Conservation (phyloP, 64 coral and sea anemone genomes). For the Montipora efflorescens region DNA sequence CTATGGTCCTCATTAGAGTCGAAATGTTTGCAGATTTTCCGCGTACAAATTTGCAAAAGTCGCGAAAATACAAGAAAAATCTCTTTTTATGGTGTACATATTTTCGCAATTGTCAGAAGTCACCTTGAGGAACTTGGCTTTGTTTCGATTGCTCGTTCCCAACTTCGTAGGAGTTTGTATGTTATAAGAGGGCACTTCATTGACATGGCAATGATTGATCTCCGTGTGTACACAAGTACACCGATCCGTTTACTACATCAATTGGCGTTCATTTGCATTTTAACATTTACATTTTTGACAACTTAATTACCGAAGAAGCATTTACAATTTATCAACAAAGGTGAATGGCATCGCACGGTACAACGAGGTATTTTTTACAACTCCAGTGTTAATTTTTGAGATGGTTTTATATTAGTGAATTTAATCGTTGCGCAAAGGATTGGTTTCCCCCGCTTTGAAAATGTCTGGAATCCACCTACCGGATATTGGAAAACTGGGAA, state of each 20-base stretch:
- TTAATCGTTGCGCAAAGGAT: too few species aligned
- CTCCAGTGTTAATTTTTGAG: not conserved
- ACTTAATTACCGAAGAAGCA: not conserved
- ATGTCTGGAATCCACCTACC: constrained; percentile 89
- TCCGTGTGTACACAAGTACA: not conserved
- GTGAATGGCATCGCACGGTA: not conserved
- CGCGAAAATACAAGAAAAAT: too few species aligned
- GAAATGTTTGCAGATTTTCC: too few species aligned
- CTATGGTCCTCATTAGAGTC: too few species aligned
- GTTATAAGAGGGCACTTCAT: not conserved
- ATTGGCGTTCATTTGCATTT: constrained; percentile 1
- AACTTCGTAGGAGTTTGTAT: too few species aligned
- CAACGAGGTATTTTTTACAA: not conserved
- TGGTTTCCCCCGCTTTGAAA: not conserved
- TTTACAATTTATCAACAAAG: not conserved
- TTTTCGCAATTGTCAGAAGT: too few species aligned
- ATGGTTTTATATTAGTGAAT: too few species aligned
- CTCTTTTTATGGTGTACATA: too few species aligned
- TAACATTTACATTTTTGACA: constrained; percentile 14
- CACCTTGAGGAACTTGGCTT: too few species aligned
- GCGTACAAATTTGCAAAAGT: too few species aligned
- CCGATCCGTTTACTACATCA: not conserved
- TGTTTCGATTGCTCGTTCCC: too few species aligned
- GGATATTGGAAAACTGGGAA: constrained; percentile 89
- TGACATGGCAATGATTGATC: not conserved